phyloP scores from a whole-genome alignment of 2,797 vertebrate genomes.

The Coracias cyanogaster region DNA sequence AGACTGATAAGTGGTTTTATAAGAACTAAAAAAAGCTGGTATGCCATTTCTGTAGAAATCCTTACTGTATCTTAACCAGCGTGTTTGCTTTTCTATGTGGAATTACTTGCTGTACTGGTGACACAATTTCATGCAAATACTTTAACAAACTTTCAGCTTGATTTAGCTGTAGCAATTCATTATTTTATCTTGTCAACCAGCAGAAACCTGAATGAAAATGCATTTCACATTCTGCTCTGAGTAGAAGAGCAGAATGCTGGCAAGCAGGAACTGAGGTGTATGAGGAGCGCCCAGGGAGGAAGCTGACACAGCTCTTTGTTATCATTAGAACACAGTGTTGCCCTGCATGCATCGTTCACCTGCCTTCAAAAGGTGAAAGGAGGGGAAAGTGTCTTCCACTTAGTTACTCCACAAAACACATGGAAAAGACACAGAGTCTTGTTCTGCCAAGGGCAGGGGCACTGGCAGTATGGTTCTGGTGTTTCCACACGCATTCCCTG shows the following conservation, averaged over 20 bases:
- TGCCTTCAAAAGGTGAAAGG: neutral
- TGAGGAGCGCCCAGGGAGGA: rapidly evolving
- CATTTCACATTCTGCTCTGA: neutral
- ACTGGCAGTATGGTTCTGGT: rapidly evolving
- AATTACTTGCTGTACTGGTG: neutral
- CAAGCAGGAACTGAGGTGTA: neutral
- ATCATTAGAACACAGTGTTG: neutral
- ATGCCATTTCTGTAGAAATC: neutral
- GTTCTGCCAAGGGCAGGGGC: neutral
- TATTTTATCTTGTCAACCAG: neutral
- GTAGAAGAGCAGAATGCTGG: neutral
- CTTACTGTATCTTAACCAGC: neutral
- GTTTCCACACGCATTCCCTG: neutral
- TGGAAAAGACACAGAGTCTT: neutral
- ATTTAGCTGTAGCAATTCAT: neutral
- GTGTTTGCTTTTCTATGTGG: neutral
- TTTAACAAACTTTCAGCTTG: neutral
- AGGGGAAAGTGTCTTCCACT: neutral
- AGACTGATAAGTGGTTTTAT: neutral
- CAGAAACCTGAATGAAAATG: neutral
- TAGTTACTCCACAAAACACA: neutral
- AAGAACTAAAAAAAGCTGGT: neutral
- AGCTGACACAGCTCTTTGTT: neutral
- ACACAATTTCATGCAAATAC: neutral
- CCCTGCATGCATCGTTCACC: neutral